These are phyloP conservation scores for Rhombomys opimus DNA, from an alignment of 2,113 vertebrate genomes.

Conservation along the genomic window DNA sequence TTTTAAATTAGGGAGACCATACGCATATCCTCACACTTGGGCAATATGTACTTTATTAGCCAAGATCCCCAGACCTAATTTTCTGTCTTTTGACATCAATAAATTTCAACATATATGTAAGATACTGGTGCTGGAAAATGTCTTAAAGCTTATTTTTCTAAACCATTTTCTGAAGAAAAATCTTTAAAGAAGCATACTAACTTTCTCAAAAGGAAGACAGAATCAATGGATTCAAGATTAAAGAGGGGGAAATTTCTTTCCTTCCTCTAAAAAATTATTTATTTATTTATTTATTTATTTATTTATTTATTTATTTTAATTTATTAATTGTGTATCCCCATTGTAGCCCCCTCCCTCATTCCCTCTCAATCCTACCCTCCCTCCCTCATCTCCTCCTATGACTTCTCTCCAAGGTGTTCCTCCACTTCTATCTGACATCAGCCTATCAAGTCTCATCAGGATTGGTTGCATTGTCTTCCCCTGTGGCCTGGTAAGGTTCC, in stretches of 20 bases:
- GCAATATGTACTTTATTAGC: not conserved
- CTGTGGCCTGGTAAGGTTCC: no score
- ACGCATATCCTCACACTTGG: not conserved
- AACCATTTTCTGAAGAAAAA: slow-evolving; percentile 18
- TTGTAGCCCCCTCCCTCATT: no score
- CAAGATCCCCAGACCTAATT: not conserved
- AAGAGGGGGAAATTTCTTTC: slow-evolving; percentile 23
- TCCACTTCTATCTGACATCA: no score
- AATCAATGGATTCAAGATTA: not conserved
- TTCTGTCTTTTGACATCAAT: not conserved
- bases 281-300: no score
- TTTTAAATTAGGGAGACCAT: not conserved
- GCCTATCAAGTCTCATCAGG: no score
- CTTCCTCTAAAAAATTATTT: not conserved
- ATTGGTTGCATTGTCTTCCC: no score
- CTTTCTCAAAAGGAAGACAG: slow-evolving; percentile 17
- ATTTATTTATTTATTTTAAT: no score
- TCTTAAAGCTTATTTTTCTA: slow-evolving; percentile 22
- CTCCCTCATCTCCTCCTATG: no score
- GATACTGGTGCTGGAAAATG: not conserved
- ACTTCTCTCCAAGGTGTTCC: no score
- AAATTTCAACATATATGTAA: slow-evolving; percentile 8
- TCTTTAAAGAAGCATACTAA: not conserved
- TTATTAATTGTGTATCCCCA: no score
- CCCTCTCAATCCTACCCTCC: no score